phyloP scores from a whole-genome alignment of 2,888 invertebrate species.

The Pseudococcus jackbeardsleyi region DNA sequence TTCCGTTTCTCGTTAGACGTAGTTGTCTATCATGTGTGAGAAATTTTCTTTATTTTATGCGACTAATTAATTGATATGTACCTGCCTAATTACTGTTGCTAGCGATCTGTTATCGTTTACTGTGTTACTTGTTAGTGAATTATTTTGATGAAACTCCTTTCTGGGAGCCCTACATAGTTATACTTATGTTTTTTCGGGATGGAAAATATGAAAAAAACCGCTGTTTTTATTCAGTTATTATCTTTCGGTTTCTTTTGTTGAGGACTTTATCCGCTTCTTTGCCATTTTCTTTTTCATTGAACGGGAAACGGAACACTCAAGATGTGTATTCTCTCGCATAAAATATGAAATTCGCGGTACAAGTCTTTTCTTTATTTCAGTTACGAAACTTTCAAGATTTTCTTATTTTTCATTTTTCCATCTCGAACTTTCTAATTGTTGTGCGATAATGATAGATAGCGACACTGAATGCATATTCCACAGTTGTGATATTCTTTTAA shows the following conservation, averaged over 20 bases:
- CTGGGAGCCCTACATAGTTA: neutral
- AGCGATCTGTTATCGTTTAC: neutral
- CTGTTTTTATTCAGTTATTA: constrained; percentile 38
- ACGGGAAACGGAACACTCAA: constrained; percentile 38
- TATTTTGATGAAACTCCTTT: neutral
- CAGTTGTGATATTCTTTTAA: neutral
- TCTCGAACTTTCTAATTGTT: neutral
- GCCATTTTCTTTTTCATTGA: constrained; percentile 44
- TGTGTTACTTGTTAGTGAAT: neutral
- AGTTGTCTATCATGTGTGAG: neutral
- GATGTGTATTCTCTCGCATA: constrained; percentile 41
- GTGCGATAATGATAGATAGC: neutral
- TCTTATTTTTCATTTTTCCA: neutral
- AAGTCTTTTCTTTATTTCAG: constrained; percentile 43
- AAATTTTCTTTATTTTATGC: neutral
- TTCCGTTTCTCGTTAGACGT: neutral
- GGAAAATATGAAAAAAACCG: constrained; percentile 10
- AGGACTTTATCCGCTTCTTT: constrained; percentile 38
- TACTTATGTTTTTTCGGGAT: constrained; percentile 26
- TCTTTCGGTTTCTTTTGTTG: constrained; percentile 13
- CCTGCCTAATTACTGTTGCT: neutral
- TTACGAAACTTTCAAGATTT: constrained; percentile 4
- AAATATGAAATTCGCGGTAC: constrained; percentile 39
- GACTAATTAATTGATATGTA: neutral
- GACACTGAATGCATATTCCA: neutral